Evolutionary conservation across 2,888 invertebrate genomes (phyloP).

Genomic region (Drosophila ochracea): DNA sequence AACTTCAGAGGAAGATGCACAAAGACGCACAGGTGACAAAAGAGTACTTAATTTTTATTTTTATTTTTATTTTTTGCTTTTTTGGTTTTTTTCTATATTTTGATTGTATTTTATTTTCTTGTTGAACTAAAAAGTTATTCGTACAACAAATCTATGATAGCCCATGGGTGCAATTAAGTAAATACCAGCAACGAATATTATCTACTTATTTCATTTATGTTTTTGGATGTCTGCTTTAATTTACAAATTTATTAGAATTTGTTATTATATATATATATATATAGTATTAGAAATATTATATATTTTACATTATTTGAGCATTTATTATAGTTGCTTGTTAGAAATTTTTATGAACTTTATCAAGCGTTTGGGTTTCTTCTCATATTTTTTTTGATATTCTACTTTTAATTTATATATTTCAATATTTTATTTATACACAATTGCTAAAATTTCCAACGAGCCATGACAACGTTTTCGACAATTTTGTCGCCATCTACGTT

Average conservation of each 20-base stretch:
- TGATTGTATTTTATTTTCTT: neutral
- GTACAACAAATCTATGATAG: neutral
- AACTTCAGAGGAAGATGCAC: neutral
- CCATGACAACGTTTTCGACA: neutral
- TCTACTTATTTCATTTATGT: neutral
- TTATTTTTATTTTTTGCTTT: neutral
- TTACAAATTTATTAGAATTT: neutral
- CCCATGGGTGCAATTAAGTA: neutral
- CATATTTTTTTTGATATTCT: neutral
- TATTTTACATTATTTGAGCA: neutral
- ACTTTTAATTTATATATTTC: neutral
- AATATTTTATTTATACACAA: no score
- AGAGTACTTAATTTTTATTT: neutral
- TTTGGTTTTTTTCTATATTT: neutral
- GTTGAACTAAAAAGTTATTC: neutral
- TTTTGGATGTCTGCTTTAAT: neutral
- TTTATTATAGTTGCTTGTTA: neutral
- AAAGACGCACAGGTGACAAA: neutral
- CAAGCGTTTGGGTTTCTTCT: no score
- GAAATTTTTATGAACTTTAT: neutral
- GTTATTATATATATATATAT: no score
- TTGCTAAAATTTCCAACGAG: neutral
- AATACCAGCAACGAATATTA: neutral
- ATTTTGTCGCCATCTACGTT: constrained; percentile 19
- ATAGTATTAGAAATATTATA: neutral